Evolutionary conservation across 2,888 invertebrate species (phyloP), one percentile per base, ranked within the genome.

Genomic region (Drymonia ruficornis): DNA sequence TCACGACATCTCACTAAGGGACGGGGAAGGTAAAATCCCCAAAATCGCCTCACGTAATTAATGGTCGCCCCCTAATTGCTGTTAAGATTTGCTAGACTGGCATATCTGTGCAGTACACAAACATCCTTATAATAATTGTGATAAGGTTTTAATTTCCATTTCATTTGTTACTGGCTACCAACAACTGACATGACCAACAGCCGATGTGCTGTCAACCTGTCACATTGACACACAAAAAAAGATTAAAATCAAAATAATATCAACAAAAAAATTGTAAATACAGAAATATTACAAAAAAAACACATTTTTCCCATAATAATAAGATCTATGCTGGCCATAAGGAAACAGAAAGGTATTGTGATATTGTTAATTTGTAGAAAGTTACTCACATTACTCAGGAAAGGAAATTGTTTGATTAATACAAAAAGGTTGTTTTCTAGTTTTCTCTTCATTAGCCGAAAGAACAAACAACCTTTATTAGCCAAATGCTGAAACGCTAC

Each of bases 81-180:
- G 23, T 0, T 31, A n/a, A 36, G 36, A 36, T 13, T 36, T 11
- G 3, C 3, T 6, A n/a, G 5, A 36, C 13, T n/a, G n/a, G 1
- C 36, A 36, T 36, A 13, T n/a, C 13, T 2, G n/a, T n/a, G 36
- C n/a, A 36, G 13, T n/a, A n/a, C n/a, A 36, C 36, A 36, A 36
- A 36, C 36, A 36, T 1, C 36, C 36, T n/a, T 36, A 36, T n/a
- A n/a, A n/a, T 36, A 3, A 36, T 0, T 1, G 1, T 1, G 9
- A 40, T 16, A 40, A 43, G 43, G 19, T 43, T 19, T 43, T 43
- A 43, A 12, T 31, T 55, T 0, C 8, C 44, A 28, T 15, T 15
- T 12, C 31, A 43, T 49, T 43, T 43, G 19, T 8, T 13, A 18
- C 67, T 63, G 67, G 64, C 64, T 29, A 36, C 11, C 8, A 59